phyloP scores from a whole-genome alignment of 2,797 vertebrate species.

The Microctenopoma stevenorrisi region DNA sequence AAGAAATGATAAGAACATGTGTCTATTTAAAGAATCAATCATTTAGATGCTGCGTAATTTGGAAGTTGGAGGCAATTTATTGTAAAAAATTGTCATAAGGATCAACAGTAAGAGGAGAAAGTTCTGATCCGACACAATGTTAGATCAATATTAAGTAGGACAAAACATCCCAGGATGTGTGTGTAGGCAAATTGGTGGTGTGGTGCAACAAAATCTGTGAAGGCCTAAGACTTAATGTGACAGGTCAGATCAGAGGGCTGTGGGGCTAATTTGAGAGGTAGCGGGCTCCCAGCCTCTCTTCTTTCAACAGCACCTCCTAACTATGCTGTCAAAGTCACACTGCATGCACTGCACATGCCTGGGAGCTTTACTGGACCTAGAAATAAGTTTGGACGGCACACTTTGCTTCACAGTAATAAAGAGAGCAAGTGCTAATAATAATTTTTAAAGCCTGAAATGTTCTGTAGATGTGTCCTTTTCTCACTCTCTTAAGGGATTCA shows the following conservation, averaged over 20 bases:
- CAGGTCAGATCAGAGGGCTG: conserved; percentile 65
- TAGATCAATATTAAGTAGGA: conserved; percentile 40
- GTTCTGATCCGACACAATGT: conserved; percentile 38
- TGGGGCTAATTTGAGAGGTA: conserved; percentile 82
- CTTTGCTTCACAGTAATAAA: conserved; percentile 43
- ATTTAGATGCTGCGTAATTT: conserved; percentile 24
- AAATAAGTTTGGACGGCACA: conserved; percentile 62
- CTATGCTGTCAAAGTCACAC: conserved; percentile 78
- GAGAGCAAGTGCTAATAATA: conserved; percentile 31
- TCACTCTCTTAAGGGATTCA: conserved; percentile 8
- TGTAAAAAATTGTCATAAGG: conserved; percentile 32
- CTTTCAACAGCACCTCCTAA: conserved; percentile 86
- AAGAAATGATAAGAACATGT: conserved; percentile 17
- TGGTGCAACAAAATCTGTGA: conserved; percentile 69
- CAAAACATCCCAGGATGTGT: conserved; percentile 31
- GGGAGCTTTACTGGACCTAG: conserved; percentile 62
- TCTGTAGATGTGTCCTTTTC: conserved; percentile 4
- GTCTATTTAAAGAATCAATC: conserved; percentile 43
- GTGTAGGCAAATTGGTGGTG: conserved; percentile 25
- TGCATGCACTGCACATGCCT: conserved; percentile 61
- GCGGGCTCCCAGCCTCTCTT: conserved; percentile 74
- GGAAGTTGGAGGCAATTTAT: conserved; percentile 34
- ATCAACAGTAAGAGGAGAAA: conserved; percentile 33
- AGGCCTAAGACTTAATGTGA: conserved; percentile 63
- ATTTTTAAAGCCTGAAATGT: conserved; percentile 19